phyloP scores from a whole-genome alignment of 2,797 vertebrate genomes.

The Nannoperca australis region DNA sequence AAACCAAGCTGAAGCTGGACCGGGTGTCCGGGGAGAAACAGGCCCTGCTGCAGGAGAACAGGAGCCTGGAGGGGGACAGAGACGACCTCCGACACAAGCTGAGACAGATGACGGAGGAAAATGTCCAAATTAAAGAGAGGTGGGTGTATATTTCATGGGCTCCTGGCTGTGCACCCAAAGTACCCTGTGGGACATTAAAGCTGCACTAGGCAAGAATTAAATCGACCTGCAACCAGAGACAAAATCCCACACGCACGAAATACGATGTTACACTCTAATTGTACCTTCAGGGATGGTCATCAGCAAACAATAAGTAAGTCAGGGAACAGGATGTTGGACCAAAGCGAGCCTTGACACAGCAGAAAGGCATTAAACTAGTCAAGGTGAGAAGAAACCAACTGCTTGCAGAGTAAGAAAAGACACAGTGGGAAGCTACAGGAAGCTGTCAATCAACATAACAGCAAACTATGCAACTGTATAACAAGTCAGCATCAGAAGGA shows the following conservation, averaged over 20 bases:
- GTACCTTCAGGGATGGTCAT: not conserved
- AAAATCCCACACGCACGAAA: not conserved
- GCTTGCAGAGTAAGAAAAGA: not conserved
- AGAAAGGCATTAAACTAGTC: not conserved
- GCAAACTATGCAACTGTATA: not conserved
- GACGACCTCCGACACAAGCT: slow-evolving; percentile 76
- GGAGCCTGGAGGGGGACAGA: slow-evolving; percentile 70
- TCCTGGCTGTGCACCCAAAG: too few species aligned
- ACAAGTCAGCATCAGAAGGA: not conserved
- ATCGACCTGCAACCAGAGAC: too few species aligned
- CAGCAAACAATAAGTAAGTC: not conserved
- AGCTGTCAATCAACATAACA: not conserved
- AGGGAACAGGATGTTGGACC: too few species aligned
- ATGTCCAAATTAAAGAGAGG: slow-evolving; percentile 81
- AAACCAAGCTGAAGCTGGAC: slow-evolving; percentile 83
- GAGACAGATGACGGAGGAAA: slow-evolving; percentile 78
- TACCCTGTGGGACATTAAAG: not conserved
- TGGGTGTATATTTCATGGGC: slow-evolving; percentile 22
- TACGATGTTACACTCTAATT: not conserved
- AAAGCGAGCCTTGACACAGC: not conserved
- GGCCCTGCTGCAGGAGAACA: slow-evolving; percentile 76
- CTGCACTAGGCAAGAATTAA: not conserved
- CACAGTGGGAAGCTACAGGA: not conserved
- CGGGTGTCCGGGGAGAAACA: slow-evolving; percentile 79
- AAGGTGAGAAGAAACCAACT: not conserved